Evolutionary conservation across 2,888 invertebrate species (phyloP), one percentile per base, ranked within the genome.

Genomic region (Nineta flava): DNA sequence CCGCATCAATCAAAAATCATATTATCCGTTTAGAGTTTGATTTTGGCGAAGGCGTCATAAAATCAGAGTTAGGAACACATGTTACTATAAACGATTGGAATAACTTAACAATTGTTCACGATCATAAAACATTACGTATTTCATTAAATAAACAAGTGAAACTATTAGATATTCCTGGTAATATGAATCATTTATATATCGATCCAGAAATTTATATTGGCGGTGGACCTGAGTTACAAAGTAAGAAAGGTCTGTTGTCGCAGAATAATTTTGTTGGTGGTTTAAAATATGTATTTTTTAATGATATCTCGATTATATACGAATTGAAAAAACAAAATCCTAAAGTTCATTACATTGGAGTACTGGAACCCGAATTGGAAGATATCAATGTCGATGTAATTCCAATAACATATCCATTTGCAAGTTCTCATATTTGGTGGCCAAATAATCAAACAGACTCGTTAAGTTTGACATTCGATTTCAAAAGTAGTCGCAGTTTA

Each of bases 161-260:
- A 57, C 70, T 75, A 0, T 73, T 87, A 48, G 81, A 85, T 60
- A 73, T 88, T 44, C 81, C 83, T 1, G 83, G 83, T 10, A 76
- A 77, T 62, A 76, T 74, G 52, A 71, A 74, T 48, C 77, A 84
- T 62, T 74, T 94, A 53, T 86, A 90, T 57, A 88, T 94, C 55
- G 93, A 94, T 71, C 93, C 94, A 34, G 90, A 92, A 67, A 88
- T 94, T 56, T 93, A 92, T 64, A 86, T 94, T 55, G 88, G 90
- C 46, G 88, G 88, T 13, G 92, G 91, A 3, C 87, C 90, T 2
- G 87, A 87, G 62, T 65, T 87, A 53, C 74, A 84, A 60, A 87
- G 87, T 66, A 87, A 86, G 70, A 81, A 80, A 65, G 49, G 45
- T 45, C 21, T 49, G 9, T 38, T 15, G 6, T 43, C 49, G 3